Percentiles rank a stretch among this genome's conserved stretches.
Conservation (phyloP, 2,888 invertebrate species). For the Diplolepis rosae region DNA sequence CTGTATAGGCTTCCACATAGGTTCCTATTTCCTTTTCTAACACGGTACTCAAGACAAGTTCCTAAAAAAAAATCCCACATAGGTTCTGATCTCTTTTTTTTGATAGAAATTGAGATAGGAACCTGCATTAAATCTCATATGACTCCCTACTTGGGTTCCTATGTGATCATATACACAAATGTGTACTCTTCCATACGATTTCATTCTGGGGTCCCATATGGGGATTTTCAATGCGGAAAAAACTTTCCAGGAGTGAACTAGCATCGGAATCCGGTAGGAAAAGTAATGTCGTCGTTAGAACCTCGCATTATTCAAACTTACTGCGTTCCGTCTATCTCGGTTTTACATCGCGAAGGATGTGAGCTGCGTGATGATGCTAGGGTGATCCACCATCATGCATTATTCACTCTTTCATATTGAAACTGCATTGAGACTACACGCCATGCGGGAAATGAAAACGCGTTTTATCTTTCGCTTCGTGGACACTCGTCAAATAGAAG, state of each 20-base stretch:
- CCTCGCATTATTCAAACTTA: slow-evolving; percentile 69
- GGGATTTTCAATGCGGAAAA: slow-evolving; percentile 50
- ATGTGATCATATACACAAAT: no score
- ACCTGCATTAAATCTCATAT: no score
- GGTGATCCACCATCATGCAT: slow-evolving; percentile 63
- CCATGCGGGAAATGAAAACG: slow-evolving; percentile 53
- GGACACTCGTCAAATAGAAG: slow-evolving; percentile 32
- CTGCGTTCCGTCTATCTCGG: slow-evolving; percentile 68
- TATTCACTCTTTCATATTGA: slow-evolving; percentile 67
- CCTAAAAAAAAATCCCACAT: no score
- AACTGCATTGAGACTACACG: slow-evolving; percentile 57
- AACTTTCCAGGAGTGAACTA: slow-evolving; percentile 46
- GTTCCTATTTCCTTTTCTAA: no score
- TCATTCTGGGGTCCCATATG: no score
- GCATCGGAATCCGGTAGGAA: no score
- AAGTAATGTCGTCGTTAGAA: slow-evolving; percentile 64
- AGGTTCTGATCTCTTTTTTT: no score
- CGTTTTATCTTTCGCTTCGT: slow-evolving; percentile 51
- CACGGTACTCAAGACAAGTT: no score
- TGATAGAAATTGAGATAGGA: no score
- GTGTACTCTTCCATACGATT: no score
- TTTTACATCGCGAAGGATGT: slow-evolving; percentile 67
- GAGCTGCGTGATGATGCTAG: slow-evolving; percentile 64
- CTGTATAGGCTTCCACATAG: no score
- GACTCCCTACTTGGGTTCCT: no score